Base-by-base conservation (phyloP, 2,797 vertebrate genomes). In the Knipowitschia caucasica region DNA sequence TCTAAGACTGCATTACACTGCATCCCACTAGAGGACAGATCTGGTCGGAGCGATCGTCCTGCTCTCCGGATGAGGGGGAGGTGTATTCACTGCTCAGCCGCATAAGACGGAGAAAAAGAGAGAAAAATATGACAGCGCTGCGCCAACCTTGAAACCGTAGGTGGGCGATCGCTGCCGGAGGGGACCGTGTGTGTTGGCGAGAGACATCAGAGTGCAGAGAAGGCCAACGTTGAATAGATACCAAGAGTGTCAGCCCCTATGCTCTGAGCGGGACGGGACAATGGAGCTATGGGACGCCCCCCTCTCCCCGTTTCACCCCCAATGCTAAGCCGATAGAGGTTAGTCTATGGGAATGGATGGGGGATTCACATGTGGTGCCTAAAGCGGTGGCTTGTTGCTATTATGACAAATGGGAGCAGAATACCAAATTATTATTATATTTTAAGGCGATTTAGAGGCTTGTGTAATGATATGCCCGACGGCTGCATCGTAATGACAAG, bases 131-230 rank as follows among this genome's bases (percentile, higher is more conserved):
- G 75, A 82, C 78, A 65, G 71, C 66, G 11, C 60, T 64, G 72
- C 50, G 49, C 62, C 77, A 80, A 84, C 80, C 83, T 87, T 86
- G 83, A 86, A 87, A 78, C 76, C 79, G 71, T 67, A 78, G 82
- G 76, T 78, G 78, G 83, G 80, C 65, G 75, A 82, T 67, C 55
- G 53, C 53, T 78, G 80, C 80, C 80, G 36, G 70, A 78, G 66
- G 78, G 75, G 67, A 75, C 78, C 84, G 4, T n/a, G 78, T 79
- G 50, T 78, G 75, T 78, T 73, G 58, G 73, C 3, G 71, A 70
- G 70, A 50, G 50, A 74, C 77, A 83, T 89, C 81, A 86, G 51
- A 86, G 77, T 35, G 17, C 18, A 66, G 51, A 7, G 52, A 65
- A 50, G 68, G 53, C 65, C n/a, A 62, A 66, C 78, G 75, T 45